Conservation (phyloP, 2,113 vertebrate species). For the Candoia aspera region DNA sequence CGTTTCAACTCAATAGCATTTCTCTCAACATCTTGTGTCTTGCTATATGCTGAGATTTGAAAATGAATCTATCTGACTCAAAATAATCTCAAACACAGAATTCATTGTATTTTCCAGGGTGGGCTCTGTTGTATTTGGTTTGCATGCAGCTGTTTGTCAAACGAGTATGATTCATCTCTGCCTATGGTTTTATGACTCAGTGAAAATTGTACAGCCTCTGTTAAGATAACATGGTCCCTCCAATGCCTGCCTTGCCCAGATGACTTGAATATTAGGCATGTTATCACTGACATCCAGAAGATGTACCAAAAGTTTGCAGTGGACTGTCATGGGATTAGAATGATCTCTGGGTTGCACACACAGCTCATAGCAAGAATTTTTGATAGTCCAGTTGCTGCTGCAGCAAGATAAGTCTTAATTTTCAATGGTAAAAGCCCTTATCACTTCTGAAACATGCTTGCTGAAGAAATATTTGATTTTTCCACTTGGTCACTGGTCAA, state of each 20-base stretch:
- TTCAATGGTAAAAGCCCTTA: conserved; percentile 80
- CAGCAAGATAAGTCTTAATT: conserved; percentile 76
- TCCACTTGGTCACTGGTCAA: conserved; percentile 89
- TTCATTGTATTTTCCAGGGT: conserved; percentile 81
- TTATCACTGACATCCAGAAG: conserved; percentile 89
- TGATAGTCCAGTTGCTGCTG: conserved; percentile 83
- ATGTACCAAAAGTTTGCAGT: conserved; percentile 88
- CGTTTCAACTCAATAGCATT: not conserved
- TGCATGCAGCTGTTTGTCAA: conserved; percentile 72
- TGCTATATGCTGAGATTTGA: conserved; percentile 81
- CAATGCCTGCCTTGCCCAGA: conserved; percentile 81
- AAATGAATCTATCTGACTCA: conserved; percentile 78
- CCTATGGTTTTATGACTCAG: conserved; percentile 42
- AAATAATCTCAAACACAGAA: conserved; percentile 84
- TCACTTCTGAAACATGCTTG: conserved; percentile 77
- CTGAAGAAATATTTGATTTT: conserved; percentile 90
- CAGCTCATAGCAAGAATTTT: conserved; percentile 78
- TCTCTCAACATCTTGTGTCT: conserved; percentile 76
- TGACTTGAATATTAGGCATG: conserved; percentile 81
- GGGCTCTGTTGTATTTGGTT: conserved; percentile 32
- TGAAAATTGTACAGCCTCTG: conserved; percentile 61
- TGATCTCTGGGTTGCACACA: conserved; percentile 87
- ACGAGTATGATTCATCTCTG: conserved; percentile 69
- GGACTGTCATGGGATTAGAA: conserved; percentile 85
- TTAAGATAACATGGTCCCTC: conserved; percentile 84